Conservation (phyloP, 2,113 vertebrate genomes). For the Brachyistius frenatus region DNA sequence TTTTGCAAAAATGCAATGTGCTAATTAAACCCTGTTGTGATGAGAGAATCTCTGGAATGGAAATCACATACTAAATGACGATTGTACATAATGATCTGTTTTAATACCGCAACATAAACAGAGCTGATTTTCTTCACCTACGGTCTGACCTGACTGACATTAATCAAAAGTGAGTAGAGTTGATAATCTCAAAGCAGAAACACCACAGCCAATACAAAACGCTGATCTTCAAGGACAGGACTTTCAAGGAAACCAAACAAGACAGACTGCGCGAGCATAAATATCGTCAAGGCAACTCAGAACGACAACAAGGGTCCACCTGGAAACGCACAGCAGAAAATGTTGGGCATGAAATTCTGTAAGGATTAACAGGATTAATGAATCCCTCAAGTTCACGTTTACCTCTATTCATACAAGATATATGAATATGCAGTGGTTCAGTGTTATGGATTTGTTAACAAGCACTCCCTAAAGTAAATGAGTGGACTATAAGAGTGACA, state of each 20-base stretch:
- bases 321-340: slow-evolving; percentile 9
- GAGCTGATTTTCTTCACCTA: background rate
- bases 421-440: too few species aligned
- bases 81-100: background rate
- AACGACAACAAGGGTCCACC: background rate
- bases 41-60: slow-evolving; percentile 1
- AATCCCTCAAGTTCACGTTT: background rate
- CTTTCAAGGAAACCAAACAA: slow-evolving; percentile 5
- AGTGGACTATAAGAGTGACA: background rate
- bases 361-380: background rate
- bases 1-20: slow-evolving; percentile 6
- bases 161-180: slow-evolving; percentile 17
- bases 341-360: background rate
- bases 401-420: background rate
- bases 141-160: background rate
- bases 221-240: slow-evolving; percentile 1
- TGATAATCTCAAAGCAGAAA: slow-evolving; percentile 1
- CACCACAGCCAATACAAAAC: background rate
- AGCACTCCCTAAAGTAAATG: background rate
- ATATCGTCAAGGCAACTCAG: slow-evolving; percentile 20
- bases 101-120: background rate
- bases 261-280: background rate
- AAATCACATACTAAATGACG: background rate
- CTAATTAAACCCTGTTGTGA: slow-evolving; percentile 6
- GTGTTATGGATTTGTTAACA: background rate